Conservation (phyloP, 2,888 invertebrate species). For the Agonopterix arenella region DNA sequence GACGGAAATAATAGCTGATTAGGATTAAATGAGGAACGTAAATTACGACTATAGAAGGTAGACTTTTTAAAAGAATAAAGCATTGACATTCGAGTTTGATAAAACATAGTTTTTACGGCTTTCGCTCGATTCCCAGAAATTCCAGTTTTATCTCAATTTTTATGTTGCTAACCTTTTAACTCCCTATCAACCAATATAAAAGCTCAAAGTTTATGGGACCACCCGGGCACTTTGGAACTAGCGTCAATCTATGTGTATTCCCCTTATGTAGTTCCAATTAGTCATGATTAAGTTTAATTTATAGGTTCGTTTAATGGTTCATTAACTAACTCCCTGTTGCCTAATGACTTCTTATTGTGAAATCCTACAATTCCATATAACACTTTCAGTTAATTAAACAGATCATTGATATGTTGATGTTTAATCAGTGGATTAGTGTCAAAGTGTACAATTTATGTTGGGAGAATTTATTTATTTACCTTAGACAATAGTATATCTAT, state of each 20-base stretch:
- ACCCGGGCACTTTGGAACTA: constrained; percentile 41
- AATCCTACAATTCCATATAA: constrained; percentile 54
- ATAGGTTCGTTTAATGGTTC: constrained; percentile 66
- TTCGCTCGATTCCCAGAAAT: constrained; percentile 39
- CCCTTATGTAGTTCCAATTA: constrained; percentile 61
- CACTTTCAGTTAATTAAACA: constrained; percentile 59
- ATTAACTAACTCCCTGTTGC: constrained; percentile 58
- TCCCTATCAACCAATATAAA: constrained; percentile 50
- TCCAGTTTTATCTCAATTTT: constrained; percentile 59
- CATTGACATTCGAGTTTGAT: constrained; percentile 16
- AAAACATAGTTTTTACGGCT: constrained; percentile 38
- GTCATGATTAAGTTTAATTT: constrained; percentile 73
- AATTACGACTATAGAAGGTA: neutral
- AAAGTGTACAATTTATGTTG: too few relatives aligned
- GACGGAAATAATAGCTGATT: neutral
- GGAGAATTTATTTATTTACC: too few relatives aligned
- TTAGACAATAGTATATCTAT: too few relatives aligned
- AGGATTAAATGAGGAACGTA: neutral
- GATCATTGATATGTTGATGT: constrained; percentile 43
- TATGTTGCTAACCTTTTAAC: constrained; percentile 54
- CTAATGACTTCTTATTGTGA: constrained; percentile 59
- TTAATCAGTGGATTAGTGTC: too few relatives aligned
- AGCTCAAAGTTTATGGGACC: constrained; percentile 50
- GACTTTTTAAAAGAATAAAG: neutral
- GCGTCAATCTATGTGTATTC: constrained; percentile 28